phyloP scores from a whole-genome alignment of 2,797 vertebrate species.

The Typhlichthys subterraneus region DNA sequence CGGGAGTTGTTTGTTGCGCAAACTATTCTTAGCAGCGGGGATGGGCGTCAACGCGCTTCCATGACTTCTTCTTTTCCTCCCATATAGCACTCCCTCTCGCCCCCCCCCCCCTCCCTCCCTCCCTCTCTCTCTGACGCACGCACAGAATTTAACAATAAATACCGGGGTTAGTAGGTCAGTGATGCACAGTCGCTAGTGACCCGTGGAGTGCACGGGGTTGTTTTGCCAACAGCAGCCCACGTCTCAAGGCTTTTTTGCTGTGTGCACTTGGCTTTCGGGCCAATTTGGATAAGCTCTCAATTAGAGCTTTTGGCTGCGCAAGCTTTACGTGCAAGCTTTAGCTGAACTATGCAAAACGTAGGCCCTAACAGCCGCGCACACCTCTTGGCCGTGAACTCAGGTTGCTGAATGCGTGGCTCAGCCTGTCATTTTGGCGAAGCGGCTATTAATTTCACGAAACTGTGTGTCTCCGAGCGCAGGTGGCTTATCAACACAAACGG shows the following conservation, averaged over 20 bases:
- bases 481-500: no score
- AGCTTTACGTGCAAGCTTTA: background rate
- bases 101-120: background rate
- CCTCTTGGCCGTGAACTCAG: slow-evolving; percentile 11
- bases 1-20: slow-evolving; percentile 75
- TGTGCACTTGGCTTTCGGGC: background rate
- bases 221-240: background rate
- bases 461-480: slow-evolving; percentile 14
- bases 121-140: background rate
- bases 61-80: slow-evolving; percentile 19
- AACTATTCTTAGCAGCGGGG: slow-evolving; percentile 74
- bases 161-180: background rate
- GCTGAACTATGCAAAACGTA: background rate
- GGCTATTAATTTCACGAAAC: slow-evolving; percentile 35
- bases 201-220: background rate
- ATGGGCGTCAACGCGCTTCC: slow-evolving; percentile 61
- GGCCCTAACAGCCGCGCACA: background rate
- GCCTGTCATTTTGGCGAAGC: slow-evolving; percentile 26
- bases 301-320: background rate
- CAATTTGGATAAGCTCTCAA: slow-evolving; percentile 1
- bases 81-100: background rate
- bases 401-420: slow-evolving; percentile 28
- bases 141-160: background rate
- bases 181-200: slow-evolving; percentile 8
- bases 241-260: background rate